These are phyloP conservation scores for Sebastes ruberrimus DNA, from an alignment of 2,797 vertebrate species.

Conservation along the genomic window DNA sequence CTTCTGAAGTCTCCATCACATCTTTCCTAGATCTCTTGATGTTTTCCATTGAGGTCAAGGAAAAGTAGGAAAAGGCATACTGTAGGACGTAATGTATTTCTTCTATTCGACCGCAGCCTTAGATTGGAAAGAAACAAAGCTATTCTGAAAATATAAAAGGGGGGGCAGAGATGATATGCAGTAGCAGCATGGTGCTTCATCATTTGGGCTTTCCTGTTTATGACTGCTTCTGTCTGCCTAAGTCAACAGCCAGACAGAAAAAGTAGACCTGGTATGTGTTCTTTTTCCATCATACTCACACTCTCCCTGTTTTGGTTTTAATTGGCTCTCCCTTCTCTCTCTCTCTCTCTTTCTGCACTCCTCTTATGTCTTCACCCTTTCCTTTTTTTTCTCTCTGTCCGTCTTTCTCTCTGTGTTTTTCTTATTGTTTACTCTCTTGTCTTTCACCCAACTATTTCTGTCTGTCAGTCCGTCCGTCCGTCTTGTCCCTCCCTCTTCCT, in stretches of 20 bases:
- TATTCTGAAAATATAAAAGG: background rate
- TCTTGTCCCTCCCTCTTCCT: constrained; percentile 33
- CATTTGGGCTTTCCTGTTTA: constrained; percentile 71
- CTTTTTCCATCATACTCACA: constrained; percentile 60
- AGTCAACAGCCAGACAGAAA: constrained; percentile 68
- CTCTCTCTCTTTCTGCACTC: constrained; percentile 14
- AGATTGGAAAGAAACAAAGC: background rate
- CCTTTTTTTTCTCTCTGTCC: constrained; percentile 13
- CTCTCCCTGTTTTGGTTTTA: constrained; percentile 61
- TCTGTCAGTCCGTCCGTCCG: constrained; percentile 28
- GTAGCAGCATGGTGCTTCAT: constrained; percentile 46
- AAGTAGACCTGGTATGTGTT: constrained; percentile 53
- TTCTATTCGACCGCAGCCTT: background rate
- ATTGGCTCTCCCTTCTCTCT: constrained; percentile 48
- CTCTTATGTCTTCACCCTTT: background rate
- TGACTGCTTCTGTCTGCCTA: constrained; percentile 60
- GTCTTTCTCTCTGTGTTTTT: constrained; percentile 9
- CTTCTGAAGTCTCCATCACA: background rate
- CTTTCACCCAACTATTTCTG: constrained; percentile 29
- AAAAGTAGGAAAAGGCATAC: background rate
- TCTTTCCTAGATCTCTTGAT: background rate
- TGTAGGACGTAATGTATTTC: background rate
- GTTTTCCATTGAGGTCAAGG: background rate
- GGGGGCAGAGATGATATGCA: constrained; percentile 18
- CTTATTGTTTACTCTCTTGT: constrained; percentile 19